Conservation (phyloP, 92 coral and sea anemone species). For the Porites rus region DNA sequence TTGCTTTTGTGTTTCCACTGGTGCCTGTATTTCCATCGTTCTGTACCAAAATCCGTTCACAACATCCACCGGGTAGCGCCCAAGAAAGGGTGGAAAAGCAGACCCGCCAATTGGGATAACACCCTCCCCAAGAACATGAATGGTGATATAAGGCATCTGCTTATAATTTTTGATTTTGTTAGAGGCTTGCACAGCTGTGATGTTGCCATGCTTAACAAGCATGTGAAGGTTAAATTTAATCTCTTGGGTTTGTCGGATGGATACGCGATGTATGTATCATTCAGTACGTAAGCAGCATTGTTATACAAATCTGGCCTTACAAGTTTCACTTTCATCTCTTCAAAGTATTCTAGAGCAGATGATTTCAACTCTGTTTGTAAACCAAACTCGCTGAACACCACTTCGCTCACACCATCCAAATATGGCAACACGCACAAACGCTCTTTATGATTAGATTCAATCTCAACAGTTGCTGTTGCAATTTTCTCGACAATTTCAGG, state of each 20-base stretch:
- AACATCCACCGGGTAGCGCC: slow-evolving; percentile 26
- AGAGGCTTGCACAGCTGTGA: slow-evolving; percentile 20
- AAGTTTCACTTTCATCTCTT: neutral
- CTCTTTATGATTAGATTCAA: neutral
- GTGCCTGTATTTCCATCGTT: neutral
- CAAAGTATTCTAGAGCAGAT: slow-evolving; percentile 22
- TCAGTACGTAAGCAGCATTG: neutral
- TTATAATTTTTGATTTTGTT: slow-evolving; percentile 13
- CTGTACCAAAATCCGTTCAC: slow-evolving; percentile 40
- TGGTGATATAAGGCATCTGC: slow-evolving; percentile 33
- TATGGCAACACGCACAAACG: slow-evolving; percentile 1
- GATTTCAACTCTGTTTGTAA: slow-evolving; percentile 1
- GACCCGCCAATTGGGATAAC: slow-evolving; percentile 53
- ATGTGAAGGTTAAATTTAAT: neutral
- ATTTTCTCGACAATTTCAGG: neutral
- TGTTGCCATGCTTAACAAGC: neutral
- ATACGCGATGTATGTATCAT: neutral
- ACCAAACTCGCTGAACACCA: slow-evolving; percentile 24
- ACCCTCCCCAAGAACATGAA: slow-evolving; percentile 62
- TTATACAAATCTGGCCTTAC: slow-evolving; percentile 5
- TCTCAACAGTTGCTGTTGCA: slow-evolving; percentile 4
- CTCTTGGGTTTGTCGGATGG: neutral
- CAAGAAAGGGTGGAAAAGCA: neutral
- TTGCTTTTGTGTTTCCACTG: neutral
- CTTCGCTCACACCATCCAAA: neutral